Conservation (phyloP, 1,140 invertebrate species). For the Drosophila obscura region DNA sequence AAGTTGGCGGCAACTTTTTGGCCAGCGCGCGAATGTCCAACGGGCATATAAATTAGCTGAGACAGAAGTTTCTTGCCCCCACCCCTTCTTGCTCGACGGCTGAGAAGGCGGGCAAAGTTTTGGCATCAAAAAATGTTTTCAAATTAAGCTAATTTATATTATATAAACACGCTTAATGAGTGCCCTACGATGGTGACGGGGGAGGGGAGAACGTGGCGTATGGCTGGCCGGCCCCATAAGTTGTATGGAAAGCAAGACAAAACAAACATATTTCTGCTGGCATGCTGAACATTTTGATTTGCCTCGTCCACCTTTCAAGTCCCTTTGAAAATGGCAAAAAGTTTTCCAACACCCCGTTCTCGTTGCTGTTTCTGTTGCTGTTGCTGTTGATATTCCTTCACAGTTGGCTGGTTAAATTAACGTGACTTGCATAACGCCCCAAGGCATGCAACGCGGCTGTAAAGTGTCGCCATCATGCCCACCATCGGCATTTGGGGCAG, state of each 20-base stretch:
- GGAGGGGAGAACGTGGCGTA: not conserved
- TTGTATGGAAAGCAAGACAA: constrained; percentile 22
- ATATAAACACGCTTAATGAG: constrained; percentile 81
- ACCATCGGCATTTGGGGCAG: constrained; percentile 27
- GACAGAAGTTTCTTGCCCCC: constrained; percentile 42
- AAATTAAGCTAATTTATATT: constrained; percentile 82
- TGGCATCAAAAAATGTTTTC: constrained; percentile 81
- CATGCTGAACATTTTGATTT: constrained; percentile 57
- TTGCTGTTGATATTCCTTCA: constrained; percentile 59
- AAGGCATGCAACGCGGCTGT: constrained; percentile 74
- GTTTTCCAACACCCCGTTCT: constrained; percentile 21
- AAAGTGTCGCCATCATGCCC: constrained; percentile 71
- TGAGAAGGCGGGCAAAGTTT: constrained; percentile 67
- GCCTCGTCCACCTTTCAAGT: constrained; percentile 61
- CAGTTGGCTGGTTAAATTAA: constrained; percentile 75
- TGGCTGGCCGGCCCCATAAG: constrained; percentile 22
- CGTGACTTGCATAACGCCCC: constrained; percentile 77
- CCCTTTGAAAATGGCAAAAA: constrained; percentile 68
- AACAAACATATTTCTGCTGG: constrained; percentile 21
- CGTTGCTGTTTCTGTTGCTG: constrained; percentile 17
- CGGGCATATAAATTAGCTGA: constrained; percentile 79
- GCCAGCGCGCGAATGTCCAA: constrained; percentile 77
- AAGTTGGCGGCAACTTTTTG: constrained; percentile 74
- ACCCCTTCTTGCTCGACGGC: constrained; percentile 6
- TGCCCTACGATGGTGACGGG: constrained; percentile 12